Evolutionary conservation across 2,888 invertebrate species (phyloP).

Genomic region (Cantharis lateralis): DNA sequence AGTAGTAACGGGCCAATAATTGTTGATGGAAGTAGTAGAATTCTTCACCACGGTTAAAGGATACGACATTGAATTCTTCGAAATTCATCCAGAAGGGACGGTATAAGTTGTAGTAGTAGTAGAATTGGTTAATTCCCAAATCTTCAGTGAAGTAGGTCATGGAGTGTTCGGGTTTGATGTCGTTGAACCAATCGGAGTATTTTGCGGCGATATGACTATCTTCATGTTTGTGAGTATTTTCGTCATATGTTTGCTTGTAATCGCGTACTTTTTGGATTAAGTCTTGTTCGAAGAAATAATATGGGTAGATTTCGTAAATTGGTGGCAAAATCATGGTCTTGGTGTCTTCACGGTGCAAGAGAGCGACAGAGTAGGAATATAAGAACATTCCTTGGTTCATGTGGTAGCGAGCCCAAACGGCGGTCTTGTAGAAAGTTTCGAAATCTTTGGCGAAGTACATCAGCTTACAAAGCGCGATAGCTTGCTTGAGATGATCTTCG

Average conservation of each 20-base stretch:
- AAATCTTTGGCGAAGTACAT: conserved; percentile 73
- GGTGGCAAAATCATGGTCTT: conserved; percentile 70
- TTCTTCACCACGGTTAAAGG: conserved; percentile 67
- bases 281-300: conserved; percentile 71
- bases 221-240: background rate
- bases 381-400: conserved; percentile 73
- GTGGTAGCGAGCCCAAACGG: conserved; percentile 68
- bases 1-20: conserved; percentile 71
- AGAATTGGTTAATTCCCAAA: conserved; percentile 67
- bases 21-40: conserved; percentile 71
- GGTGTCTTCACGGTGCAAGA: conserved; percentile 67
- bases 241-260: conserved; percentile 59
- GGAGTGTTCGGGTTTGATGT: conserved; percentile 55
- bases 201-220: background rate
- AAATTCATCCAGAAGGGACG: conserved; percentile 70
- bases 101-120: conserved; percentile 65
- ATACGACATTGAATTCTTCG: conserved; percentile 58
- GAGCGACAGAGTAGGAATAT: conserved; percentile 66
- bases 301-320: conserved; percentile 74
- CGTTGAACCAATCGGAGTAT: background rate
- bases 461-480: conserved; percentile 66
- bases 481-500: conserved; percentile 66
- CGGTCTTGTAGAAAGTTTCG: conserved; percentile 70
- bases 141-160: conserved; percentile 77
- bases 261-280: conserved; percentile 69